Percentiles rank a stretch among this genome's conserved stretches.
These are phyloP conservation scores for Ornithorhynchus anatinus DNA, from an alignment of 2,113 vertebrate species.

Conservation along the genomic window DNA sequence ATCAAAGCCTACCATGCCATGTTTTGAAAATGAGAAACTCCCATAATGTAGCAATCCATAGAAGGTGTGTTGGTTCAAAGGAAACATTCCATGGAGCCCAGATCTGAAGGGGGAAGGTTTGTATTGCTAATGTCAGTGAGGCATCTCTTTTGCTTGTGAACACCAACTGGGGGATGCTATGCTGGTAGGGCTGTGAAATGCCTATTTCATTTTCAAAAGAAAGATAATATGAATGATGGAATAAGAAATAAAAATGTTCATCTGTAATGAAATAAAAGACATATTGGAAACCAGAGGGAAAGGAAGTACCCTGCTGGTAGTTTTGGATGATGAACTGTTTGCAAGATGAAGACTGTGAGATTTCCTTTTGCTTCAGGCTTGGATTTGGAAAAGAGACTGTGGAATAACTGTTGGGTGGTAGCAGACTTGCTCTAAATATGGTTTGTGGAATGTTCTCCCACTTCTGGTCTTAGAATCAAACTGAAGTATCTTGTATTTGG, in stretches of 20 bases:
- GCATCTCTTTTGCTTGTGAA: too few relatives aligned
- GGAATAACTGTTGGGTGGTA: constrained; percentile 11
- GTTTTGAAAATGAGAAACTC: too few relatives aligned
- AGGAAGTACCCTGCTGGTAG: neutral
- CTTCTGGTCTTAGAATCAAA: neutral
- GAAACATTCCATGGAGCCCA: too few relatives aligned
- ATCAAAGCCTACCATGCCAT: too few relatives aligned
- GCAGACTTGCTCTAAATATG: neutral
- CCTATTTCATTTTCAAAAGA: neutral
- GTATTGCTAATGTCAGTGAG: too few relatives aligned
- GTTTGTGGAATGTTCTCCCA: constrained; percentile 26
- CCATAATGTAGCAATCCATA: too few relatives aligned
- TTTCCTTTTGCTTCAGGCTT: constrained; percentile 9
- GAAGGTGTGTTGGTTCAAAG: too few relatives aligned
- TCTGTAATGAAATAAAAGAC: constrained; percentile 11
- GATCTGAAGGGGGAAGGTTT: too few relatives aligned
- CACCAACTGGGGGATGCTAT: too few relatives aligned
- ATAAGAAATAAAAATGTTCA: constrained; percentile 15
- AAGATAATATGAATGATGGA: neutral
- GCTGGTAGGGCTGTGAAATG: too few relatives aligned
- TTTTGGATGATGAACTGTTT: constrained; percentile 1
- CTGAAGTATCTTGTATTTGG: too few relatives aligned
- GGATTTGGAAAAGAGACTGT: constrained; percentile 12
- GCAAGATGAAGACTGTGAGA: constrained; percentile 10
- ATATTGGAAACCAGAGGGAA: neutral